phyloP scores from a whole-genome alignment of 1,140 invertebrate genomes.

The Atta colombica region DNA sequence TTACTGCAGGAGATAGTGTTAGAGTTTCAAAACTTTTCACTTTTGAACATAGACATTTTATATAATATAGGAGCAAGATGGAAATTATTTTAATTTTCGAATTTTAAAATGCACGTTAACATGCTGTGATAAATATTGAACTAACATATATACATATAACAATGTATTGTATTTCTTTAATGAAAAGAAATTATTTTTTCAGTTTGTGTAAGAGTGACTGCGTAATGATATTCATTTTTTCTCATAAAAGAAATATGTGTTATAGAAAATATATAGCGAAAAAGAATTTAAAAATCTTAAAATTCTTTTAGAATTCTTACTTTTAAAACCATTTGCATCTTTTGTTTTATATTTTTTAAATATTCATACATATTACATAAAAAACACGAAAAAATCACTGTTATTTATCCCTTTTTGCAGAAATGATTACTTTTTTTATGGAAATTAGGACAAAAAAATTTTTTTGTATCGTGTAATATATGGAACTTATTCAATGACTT shows the following conservation, averaged over 20 bases:
- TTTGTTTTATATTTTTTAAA: neutral
- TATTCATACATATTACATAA: neutral
- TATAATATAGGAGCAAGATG: neutral
- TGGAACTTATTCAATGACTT: neutral
- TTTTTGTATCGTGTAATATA: neutral
- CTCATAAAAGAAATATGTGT: neutral
- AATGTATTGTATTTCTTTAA: neutral
- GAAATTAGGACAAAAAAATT: neutral
- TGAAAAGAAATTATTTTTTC: neutral
- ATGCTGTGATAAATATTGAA: neutral
- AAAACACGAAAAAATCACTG: neutral
- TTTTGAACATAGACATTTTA: neutral
- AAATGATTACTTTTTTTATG: neutral
- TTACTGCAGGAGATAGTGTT: conserved; percentile 1
- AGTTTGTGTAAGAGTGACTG: neutral
- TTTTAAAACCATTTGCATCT: neutral
- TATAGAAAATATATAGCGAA: too few species aligned
- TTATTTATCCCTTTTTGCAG: neutral
- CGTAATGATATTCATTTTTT: neutral
- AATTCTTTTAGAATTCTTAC: neutral
- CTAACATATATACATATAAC: too few species aligned
- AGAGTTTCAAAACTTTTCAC: neutral
- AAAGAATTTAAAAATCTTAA: neutral
- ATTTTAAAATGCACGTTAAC: neutral
- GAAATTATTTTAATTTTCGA: neutral